Evolutionary conservation across 1,140 invertebrate genomes (phyloP).

Genomic region (Zaprionus nigranus): DNA sequence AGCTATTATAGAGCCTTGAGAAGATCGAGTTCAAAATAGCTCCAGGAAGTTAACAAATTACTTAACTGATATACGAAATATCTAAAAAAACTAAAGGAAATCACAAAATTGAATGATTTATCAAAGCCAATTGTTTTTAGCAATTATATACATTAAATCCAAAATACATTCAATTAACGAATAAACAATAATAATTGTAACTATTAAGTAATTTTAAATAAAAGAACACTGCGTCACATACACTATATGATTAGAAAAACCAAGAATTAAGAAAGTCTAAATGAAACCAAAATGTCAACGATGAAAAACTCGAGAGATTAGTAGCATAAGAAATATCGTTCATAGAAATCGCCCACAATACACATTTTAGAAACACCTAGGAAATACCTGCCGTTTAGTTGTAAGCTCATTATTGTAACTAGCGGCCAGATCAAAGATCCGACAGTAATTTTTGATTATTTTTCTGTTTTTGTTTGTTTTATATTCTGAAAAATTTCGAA

Average conservation of each 20-base stretch:
- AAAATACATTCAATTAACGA: slow-evolving; percentile 26
- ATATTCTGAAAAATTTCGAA: background rate
- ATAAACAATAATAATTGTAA: slow-evolving; percentile 32
- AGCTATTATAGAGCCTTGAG: slow-evolving; percentile 21
- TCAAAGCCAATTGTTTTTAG: slow-evolving; percentile 82
- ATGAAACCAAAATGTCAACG: slow-evolving; percentile 35
- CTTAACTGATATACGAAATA: slow-evolving; percentile 48
- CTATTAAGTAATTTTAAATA: slow-evolving; percentile 51
- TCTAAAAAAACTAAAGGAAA: slow-evolving; percentile 40
- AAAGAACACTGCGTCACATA: slow-evolving; percentile 57
- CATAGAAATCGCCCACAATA: slow-evolving; percentile 52
- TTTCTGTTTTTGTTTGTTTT: slow-evolving; percentile 9
- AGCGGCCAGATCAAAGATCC: slow-evolving; percentile 34
- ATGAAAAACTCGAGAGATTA: slow-evolving; percentile 14
- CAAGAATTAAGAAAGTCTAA: slow-evolving; percentile 43
- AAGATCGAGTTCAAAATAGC: slow-evolving; percentile 58
- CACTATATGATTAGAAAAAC: slow-evolving; percentile 28
- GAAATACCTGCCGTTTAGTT: slow-evolving; percentile 47
- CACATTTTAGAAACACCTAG: slow-evolving; percentile 49
- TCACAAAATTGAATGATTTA: slow-evolving; percentile 28
- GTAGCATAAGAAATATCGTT: slow-evolving; percentile 49
- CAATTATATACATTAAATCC: slow-evolving; percentile 69
- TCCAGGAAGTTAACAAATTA: slow-evolving; percentile 56
- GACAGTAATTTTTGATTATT: slow-evolving; percentile 37
- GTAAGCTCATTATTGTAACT: slow-evolving; percentile 67